phyloP scores from a whole-genome alignment of 1,140 invertebrate genomes.

The Hermetia illucens region DNA sequence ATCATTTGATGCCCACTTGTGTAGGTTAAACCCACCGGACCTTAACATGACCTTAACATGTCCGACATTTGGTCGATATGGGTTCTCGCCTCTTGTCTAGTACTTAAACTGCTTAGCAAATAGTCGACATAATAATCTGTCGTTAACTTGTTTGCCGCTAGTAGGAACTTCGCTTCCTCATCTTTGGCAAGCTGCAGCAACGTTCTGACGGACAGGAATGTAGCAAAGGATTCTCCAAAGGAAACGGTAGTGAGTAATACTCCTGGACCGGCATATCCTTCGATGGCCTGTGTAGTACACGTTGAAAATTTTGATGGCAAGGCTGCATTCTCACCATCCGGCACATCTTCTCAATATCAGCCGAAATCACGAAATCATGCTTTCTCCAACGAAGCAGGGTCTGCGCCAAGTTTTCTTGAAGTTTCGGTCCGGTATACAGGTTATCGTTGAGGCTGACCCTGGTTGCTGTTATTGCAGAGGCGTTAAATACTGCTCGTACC shows the following conservation, averaged over 20 bases:
- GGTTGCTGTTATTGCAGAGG: conserved; percentile 16
- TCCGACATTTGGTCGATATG: neutral
- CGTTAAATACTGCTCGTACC: conserved; percentile 34
- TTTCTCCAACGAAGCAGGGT: conserved; percentile 19
- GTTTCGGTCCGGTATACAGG: conserved; percentile 16
- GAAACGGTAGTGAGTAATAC: too few species aligned
- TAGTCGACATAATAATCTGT: too few species aligned
- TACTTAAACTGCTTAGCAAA: too few species aligned
- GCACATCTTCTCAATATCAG: conserved; percentile 26
- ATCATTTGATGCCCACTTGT: conserved; percentile 17
- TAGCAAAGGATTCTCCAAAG: too few species aligned
- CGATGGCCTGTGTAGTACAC: conserved; percentile 4
- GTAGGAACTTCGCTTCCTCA: too few species aligned
- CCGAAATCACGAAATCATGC: conserved; percentile 15
- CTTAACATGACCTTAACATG: conserved; percentile 5
- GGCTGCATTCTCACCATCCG: conserved; percentile 11
- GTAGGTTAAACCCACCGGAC: conserved; percentile 11
- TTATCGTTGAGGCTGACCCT: conserved; percentile 24
- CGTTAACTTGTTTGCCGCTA: too few species aligned
- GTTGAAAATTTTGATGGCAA: conserved; percentile 2
- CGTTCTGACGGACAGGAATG: too few species aligned
- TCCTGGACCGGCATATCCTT: too few species aligned
- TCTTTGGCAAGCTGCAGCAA: too few species aligned
- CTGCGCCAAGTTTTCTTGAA: conserved; percentile 22
- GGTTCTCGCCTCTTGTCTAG: neutral